Evolutionary conservation across 2,113 vertebrate genomes (phyloP), one percentile per base, ranked within the genome.

Genomic region (Cinclus cinclus): DNA sequence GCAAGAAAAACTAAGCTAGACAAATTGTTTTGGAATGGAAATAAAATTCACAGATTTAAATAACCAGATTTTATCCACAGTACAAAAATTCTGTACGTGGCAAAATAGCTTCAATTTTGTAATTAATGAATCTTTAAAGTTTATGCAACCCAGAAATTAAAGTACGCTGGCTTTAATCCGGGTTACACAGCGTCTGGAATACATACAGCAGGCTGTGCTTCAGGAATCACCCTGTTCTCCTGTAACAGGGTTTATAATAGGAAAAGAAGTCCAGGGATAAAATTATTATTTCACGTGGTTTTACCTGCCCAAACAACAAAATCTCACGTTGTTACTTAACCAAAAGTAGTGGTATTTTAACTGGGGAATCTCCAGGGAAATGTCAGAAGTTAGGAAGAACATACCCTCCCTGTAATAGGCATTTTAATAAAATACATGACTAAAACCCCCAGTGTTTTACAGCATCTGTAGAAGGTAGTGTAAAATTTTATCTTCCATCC

Each of bases 401-500:
- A 84, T 14, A 85, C 15, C 28, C 44, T 53, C 37, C 41, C 65
- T 1, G 16, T 47, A 31, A 77, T 3, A 83, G 28, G 20, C 30
- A 56, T 5, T 27, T 55, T 31, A 77, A 33, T 46, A 71, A 93
- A 93, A 69, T 11, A 92, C 58, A 85, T 22, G 63, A 63, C 73
- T 81, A 96, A 96, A 90, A 65, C 9, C 1, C 27, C 15, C 22
- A 47, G 15, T 94, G 86, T 64, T 97, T 97, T 94, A 96, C 93
- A 96, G 93, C 89, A 88, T 95, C 95, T 93, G 70, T 76, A 95
- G 95, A 97, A 88, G 94, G 41, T 46, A 83, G 83, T 55, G 17
- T 74, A 80, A 95, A 94, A 96, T 75, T 78, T 92, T 75, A 46
- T 96, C 92, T 90, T 98, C 97, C 94, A 80, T 89, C 97, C 93